Evolutionary conservation across 1,140 invertebrate genomes (phyloP).

Genomic region (Choristoneura fumiferana): DNA sequence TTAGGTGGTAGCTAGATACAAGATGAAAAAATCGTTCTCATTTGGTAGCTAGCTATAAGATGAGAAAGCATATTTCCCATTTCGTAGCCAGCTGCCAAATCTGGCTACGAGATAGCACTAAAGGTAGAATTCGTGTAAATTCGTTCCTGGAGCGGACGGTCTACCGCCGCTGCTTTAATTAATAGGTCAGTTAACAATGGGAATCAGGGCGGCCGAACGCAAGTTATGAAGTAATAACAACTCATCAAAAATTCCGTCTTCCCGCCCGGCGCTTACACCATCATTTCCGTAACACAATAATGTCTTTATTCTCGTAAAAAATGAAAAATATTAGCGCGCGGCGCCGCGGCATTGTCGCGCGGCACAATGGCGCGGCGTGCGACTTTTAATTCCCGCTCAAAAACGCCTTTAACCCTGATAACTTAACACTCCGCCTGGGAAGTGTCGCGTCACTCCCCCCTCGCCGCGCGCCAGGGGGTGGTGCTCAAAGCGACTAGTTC

Average conservation of each 20-base stretch:
- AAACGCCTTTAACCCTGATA: constrained; percentile 12
- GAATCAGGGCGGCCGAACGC: not conserved
- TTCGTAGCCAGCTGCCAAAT: too few relatives aligned
- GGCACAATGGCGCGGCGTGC: not conserved
- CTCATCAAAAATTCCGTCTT: constrained; percentile 5
- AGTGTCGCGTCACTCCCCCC: not conserved
- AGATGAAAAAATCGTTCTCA: too few relatives aligned
- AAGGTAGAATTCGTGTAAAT: too few relatives aligned
- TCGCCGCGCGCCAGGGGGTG: not conserved
- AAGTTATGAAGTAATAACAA: constrained; percentile 5
- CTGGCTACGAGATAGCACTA: too few relatives aligned
- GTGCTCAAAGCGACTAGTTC: not conserved
- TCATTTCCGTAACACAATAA: constrained; percentile 6
- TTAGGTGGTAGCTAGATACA: too few relatives aligned
- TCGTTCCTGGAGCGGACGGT: too few relatives aligned
- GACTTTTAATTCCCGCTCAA: not conserved
- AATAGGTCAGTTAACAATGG: not conserved
- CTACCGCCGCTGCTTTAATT: too few relatives aligned
- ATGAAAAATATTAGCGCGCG: not conserved
- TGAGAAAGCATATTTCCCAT: too few relatives aligned
- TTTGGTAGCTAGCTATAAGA: too few relatives aligned
- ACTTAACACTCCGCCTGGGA: constrained; percentile 1
- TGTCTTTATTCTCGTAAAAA: constrained; percentile 12
- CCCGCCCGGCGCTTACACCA: not conserved
- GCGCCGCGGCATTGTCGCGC: not conserved